phyloP scores from a whole-genome alignment of 92 coral and sea anemone genomes.

The Ricordea florida region DNA sequence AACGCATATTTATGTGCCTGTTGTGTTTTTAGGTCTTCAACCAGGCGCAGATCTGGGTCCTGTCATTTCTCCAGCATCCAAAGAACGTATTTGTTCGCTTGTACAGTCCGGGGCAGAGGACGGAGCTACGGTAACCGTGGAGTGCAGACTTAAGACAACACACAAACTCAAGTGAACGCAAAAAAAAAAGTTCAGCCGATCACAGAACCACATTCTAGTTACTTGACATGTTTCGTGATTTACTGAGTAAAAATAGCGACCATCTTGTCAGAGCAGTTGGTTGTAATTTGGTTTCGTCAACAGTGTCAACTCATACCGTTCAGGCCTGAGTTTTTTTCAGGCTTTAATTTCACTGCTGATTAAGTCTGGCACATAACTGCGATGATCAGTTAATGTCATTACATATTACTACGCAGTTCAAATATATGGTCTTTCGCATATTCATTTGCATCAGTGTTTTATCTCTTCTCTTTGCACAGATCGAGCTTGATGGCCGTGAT shows the following conservation, averaged over 20 bases:
- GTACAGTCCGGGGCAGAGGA: slow-evolving; percentile 93
- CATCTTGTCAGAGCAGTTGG: too few relatives aligned
- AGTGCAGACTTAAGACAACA: background rate
- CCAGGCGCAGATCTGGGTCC: slow-evolving; percentile 99
- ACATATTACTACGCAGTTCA: too few relatives aligned
- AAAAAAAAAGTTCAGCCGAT: background rate
- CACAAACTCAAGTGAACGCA: too few relatives aligned
- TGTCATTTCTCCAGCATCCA: slow-evolving; percentile 94
- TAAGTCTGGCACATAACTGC: too few relatives aligned
- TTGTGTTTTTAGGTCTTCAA: slow-evolving; percentile 65
- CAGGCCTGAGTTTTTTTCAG: too few relatives aligned
- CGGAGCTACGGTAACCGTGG: slow-evolving; percentile 80
- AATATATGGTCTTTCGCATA: background rate
- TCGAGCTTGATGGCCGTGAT: slow-evolving; percentile 94
- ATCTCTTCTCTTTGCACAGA: slow-evolving; percentile 30
- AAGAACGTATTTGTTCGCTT: slow-evolving; percentile 83
- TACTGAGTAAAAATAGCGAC: too few relatives aligned
- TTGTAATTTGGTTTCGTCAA: too few relatives aligned
- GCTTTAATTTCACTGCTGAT: too few relatives aligned
- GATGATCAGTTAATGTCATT: too few relatives aligned
- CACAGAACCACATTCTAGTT: background rate
- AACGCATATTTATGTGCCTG: background rate
- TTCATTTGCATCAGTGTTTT: background rate
- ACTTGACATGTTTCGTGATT: too few relatives aligned
- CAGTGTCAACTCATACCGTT: too few relatives aligned